phyloP scores from a whole-genome alignment of 2,113 vertebrate genomes.

The Nothocercus nigrocapillus region DNA sequence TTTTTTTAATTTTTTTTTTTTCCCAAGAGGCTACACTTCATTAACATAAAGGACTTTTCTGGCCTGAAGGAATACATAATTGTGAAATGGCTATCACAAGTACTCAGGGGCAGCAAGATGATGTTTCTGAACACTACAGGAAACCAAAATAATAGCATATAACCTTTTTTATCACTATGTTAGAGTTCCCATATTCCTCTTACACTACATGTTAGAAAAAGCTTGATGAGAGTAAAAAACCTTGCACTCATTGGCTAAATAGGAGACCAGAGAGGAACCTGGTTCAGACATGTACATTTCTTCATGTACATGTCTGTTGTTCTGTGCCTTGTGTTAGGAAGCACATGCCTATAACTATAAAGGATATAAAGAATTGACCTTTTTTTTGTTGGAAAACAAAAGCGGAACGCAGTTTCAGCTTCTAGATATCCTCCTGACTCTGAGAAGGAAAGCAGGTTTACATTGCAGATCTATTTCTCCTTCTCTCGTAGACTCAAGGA shows the following conservation, averaged over 20 bases:
- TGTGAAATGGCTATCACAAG: background rate
- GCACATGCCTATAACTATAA: background rate
- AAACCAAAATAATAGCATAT: background rate
- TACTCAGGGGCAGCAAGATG: background rate
- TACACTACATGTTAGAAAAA: background rate
- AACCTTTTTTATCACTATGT: background rate
- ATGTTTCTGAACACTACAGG: rapidly evolving
- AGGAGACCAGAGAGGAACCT: background rate
- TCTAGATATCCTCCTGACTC: background rate
- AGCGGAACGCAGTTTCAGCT: background rate
- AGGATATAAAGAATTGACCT: background rate
- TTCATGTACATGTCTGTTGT: background rate
- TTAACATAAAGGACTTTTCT: background rate
- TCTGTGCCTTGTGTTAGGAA: background rate
- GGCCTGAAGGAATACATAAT: background rate
- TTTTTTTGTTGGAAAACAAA: background rate
- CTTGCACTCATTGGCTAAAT: background rate
- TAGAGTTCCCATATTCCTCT: background rate
- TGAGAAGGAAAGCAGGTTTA: background rate
- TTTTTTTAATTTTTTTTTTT: background rate
- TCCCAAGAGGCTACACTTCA: background rate
- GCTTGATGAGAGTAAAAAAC: background rate
- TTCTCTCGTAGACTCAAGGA: background rate
- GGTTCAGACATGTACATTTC: background rate
- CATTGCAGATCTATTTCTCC: background rate